A percentile compares a stretch with the other conserved stretches of the same genome.
Conservation (phyloP, 2,888 invertebrate species). For the Imbricaverruca yamaguchii region DNA sequence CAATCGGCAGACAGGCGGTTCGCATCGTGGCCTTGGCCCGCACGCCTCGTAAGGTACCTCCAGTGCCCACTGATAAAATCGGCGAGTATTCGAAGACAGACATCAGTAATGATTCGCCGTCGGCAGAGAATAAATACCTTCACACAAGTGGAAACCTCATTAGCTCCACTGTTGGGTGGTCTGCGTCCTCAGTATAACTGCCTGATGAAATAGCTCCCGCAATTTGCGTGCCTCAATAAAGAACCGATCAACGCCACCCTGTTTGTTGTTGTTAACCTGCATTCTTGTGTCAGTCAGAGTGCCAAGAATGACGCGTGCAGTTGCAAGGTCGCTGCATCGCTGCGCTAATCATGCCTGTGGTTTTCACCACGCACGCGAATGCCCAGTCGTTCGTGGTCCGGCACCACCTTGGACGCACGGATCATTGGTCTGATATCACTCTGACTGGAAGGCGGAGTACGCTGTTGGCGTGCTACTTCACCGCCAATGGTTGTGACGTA, state of each 20-base stretch:
- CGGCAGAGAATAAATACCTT: neutral
- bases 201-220: neutral
- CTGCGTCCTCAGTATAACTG: neutral
- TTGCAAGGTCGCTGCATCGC: no score
- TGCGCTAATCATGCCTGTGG: no score
- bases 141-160: constrained; percentile 4
- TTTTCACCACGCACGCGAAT: no score
- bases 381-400: no score
- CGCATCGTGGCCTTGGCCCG: neutral
- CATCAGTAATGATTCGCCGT: neutral
- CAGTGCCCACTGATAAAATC: neutral
- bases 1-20: neutral
- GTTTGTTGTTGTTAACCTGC: no score
- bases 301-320: no score
- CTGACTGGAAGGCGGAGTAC: no score
- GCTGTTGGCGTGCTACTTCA: no score
- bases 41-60: neutral
- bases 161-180: neutral
- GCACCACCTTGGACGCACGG: no score
- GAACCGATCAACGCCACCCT: neutral
- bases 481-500: no score
- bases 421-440: no score
- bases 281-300: no score
- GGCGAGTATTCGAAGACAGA: neutral
- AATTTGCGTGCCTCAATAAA: neutral